phyloP scores from a whole-genome alignment of 2,888 invertebrate species.

The Phragmatobia fuliginosa region DNA sequence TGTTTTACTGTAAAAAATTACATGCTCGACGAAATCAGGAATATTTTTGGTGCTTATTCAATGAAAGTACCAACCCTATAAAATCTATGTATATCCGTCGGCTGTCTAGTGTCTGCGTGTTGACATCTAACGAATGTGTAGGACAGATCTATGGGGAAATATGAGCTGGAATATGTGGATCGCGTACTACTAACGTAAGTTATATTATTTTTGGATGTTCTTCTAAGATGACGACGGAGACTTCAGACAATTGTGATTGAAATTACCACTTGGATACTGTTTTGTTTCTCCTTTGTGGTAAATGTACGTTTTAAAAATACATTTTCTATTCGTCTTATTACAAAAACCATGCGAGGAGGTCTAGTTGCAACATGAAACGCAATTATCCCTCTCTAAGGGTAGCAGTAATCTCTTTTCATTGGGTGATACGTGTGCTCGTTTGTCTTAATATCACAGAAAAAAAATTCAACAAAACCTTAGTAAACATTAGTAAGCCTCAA shows the following conservation, averaged over 20 bases:
- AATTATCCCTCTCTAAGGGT: not conserved
- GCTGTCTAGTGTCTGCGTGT: conserved; percentile 50
- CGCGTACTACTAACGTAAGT: conserved; percentile 6
- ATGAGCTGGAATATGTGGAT: conserved; percentile 29
- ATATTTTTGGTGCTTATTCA: not conserved
- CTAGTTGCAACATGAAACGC: not conserved
- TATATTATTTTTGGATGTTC: conserved; percentile 18
- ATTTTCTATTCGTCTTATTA: not conserved
- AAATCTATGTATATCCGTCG: conserved; percentile 62
- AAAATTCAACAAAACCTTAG: no score
- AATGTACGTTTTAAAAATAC: not conserved
- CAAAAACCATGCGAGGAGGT: no score
- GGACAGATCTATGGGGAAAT: conserved; percentile 47
- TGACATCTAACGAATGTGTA: conserved; percentile 53
- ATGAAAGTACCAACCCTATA: conserved; percentile 39
- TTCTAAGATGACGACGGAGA: not conserved
- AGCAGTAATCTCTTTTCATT: no score
- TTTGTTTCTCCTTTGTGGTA: not conserved
- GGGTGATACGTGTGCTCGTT: no score
- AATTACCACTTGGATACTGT: not conserved
- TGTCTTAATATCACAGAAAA: no score
- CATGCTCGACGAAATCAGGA: no score
- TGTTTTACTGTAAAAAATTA: no score
- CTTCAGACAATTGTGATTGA: not conserved
- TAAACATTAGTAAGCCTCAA: not conserved